Percentiles rank a stretch among this genome's conserved stretches.
Evolutionary conservation across 2,797 vertebrate species (phyloP).

Genomic region (Onychomys leucogaster): DNA sequence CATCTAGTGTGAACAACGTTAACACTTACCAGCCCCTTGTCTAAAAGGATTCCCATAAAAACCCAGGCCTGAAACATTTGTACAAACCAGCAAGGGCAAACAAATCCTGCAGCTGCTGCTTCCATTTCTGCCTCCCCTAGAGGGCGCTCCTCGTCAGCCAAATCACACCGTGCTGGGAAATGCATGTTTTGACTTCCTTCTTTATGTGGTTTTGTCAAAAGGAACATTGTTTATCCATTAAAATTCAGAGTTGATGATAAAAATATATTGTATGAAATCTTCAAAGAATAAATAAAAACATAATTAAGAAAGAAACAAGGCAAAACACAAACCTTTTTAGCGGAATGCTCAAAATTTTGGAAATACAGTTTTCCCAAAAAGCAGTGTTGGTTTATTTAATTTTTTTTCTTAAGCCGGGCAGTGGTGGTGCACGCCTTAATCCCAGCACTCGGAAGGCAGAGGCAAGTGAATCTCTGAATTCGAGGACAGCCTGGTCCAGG

Average conservation of each 20-base stretch:
- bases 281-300: not conserved
- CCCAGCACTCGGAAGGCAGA: not conserved
- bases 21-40: not conserved
- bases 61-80: not conserved
- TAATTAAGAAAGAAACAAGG: not conserved
- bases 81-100: not conserved
- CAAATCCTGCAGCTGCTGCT: not conserved
- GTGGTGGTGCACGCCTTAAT: not conserved
- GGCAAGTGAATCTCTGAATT: not conserved
- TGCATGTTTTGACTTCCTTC: not conserved
- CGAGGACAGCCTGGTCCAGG: not conserved
- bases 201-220: conserved; percentile 37
- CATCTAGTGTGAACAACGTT: not conserved
- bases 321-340: not conserved
- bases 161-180: not conserved
- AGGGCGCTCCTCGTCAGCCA: conserved; percentile 61
- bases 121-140: conserved; percentile 65
- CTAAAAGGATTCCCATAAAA: not conserved
- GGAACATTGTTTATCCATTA: not conserved
- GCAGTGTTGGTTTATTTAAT: not conserved
- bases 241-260: conserved; percentile 7
- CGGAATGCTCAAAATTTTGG: conserved; percentile 12
- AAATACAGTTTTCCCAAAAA: conserved; percentile 19
- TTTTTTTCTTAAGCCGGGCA: not conserved
- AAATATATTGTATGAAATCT: not conserved